A percentile compares a stretch with the other conserved stretches of the same genome.
These are phyloP conservation scores for Misgurnus anguillicaudatus DNA, from an alignment of 2,113 vertebrate genomes.

Conservation along the genomic window DNA sequence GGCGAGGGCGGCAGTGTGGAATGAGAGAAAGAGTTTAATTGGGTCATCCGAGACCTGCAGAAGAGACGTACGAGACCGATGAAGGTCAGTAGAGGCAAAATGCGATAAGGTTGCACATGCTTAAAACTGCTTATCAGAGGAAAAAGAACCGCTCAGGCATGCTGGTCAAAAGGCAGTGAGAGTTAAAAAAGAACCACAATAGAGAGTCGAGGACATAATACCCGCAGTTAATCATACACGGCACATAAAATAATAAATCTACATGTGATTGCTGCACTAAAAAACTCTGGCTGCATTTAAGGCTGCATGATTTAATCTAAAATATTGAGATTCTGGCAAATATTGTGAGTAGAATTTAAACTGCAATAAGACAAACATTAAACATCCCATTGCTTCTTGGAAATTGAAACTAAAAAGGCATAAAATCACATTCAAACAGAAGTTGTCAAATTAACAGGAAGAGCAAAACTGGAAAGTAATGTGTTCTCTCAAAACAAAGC, in stretches of 20 bases:
- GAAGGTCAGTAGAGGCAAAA: conserved; percentile 34
- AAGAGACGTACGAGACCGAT: conserved; percentile 19
- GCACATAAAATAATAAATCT: background rate
- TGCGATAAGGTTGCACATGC: background rate
- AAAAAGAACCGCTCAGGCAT: background rate
- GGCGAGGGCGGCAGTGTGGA: background rate
- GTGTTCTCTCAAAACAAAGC: no score
- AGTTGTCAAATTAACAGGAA: no score
- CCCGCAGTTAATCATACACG: background rate
- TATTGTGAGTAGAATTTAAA: no score
- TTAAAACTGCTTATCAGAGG: conserved; percentile 21
- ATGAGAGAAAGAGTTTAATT: conserved; percentile 45
- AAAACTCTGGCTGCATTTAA: no score
- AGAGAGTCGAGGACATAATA: background rate
- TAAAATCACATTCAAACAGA: no score
- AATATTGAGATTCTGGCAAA: background rate
- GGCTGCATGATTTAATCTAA: no score
- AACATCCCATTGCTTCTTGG: no score
- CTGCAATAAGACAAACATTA: no score
- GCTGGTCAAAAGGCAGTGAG: background rate
- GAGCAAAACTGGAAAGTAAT: no score
- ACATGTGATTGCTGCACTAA: no score
- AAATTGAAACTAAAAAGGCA: no score
- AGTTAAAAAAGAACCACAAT: background rate
- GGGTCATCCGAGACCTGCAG: conserved; percentile 43